Evolutionary conservation across 2,888 invertebrate genomes (phyloP), one percentile per base, ranked within the genome.

Genomic region (Criorhina ranunculi): DNA sequence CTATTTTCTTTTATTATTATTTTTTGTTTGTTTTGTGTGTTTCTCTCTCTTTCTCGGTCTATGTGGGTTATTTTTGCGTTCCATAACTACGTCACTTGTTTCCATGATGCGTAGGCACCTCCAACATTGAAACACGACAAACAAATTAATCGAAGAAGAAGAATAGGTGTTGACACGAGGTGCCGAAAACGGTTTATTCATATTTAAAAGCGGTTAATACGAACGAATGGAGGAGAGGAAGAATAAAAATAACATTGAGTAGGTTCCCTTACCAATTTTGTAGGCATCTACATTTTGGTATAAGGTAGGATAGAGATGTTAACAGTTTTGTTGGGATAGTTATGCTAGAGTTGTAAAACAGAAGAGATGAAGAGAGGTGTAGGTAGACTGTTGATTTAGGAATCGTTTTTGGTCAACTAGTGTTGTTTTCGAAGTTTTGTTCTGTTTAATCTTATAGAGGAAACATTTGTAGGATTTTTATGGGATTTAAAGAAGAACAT

Each of bases 291-390:
- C 5, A 5, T 53, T 73, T 73, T 83, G 49, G 29, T 78, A 78
- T 78, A 60, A 67, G 83, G 78, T 73, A 83, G 78, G 72, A 40
- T 81, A 75, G 40, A 60, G 19, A 12, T 46, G 46, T 73, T 35
- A 37, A 53, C 49, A 12, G 17, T 59, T 66, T 3, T 72, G 17
- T 62, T 80, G 75, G 53, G 60, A 80, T 55, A 75, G 66, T 53
- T 33, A 11, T 53, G 24, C 33, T 24, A 42, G 40, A 76, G 5
- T n/a, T 31, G 5, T 35, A 9, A 19, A 42, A 5, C 3, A n/a
- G 6, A 29, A 15, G 4, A 53, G 12, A 31, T 9, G 29, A 8
- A 31, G 12, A 53, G 29, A 2, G 6, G 15, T 40, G 7, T 17
- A 9, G 44, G 24, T 33, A 15, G 15, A 53, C 15, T 12, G n/a